Evolutionary conservation across 2,113 vertebrate species (phyloP).

Genomic region (Bettongia penicillata): DNA sequence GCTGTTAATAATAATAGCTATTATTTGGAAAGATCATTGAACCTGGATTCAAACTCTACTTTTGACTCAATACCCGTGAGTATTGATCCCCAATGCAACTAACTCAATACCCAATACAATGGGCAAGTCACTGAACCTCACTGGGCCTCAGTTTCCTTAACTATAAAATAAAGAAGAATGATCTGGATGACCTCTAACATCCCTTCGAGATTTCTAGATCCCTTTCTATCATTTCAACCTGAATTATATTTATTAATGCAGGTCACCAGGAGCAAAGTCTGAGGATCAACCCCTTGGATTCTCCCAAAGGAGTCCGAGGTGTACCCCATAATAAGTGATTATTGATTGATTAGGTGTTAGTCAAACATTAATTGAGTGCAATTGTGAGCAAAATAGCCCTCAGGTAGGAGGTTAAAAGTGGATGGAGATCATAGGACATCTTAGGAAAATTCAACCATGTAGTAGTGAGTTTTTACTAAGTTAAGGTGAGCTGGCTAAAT

Average conservation of each 20-base stretch:
- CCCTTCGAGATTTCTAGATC: conserved; percentile 23
- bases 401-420: conserved; percentile 28
- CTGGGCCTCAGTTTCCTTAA: not conserved
- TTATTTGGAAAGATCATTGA: not conserved
- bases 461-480: not conserved
- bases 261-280: not conserved
- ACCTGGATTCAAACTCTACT: not conserved
- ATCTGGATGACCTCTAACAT: not conserved
- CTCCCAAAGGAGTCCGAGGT: not conserved
- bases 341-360: not conserved
- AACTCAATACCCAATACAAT: not conserved
- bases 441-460: conserved; percentile 14
- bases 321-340: not conserved
- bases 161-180: not conserved
- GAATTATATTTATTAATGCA: conserved; percentile 20
- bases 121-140: not conserved
- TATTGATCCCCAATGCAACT: not conserved
- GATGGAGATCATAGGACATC: conserved; percentile 12
- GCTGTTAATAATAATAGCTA: not conserved
- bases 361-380: conserved; percentile 31
- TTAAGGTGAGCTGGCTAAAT: conserved; percentile 55
- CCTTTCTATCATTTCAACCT: conserved; percentile 11
- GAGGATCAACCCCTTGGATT: conserved; percentile 18
- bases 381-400: conserved; percentile 50
- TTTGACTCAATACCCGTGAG: not conserved